Conservation (phyloP, 2,888 invertebrate genomes). For the Gymnosoma rotundatum region DNA sequence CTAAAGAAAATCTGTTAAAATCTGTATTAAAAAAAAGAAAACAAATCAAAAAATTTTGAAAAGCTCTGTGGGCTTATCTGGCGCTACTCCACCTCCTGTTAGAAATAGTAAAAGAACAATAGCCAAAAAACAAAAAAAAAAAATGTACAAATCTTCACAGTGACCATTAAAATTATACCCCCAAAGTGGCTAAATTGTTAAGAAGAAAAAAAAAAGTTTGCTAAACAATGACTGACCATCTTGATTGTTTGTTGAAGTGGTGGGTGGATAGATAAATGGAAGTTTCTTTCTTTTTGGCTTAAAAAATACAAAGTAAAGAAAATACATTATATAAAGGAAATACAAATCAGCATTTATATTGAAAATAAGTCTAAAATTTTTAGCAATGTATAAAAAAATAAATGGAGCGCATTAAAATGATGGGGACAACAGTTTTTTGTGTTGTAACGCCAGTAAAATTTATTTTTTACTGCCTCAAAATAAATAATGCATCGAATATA, state of each 20-base stretch:
- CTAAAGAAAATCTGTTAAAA: slow-evolving; percentile 54
- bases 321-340: slow-evolving; percentile 25
- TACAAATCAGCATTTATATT: slow-evolving; percentile 41
- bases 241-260: slow-evolving; percentile 29
- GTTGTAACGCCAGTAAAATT: no score
- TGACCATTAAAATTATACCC: slow-evolving; percentile 55
- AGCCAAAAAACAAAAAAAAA: slow-evolving; percentile 14
- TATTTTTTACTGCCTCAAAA: no score
- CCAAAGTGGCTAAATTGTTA: slow-evolving; percentile 14
- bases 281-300: slow-evolving; percentile 10
- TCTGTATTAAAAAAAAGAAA: slow-evolving; percentile 24
- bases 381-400: neutral
- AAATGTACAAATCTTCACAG: slow-evolving; percentile 21
- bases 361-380: slow-evolving; percentile 37
- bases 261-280: slow-evolving; percentile 48
- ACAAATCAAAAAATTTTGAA: slow-evolving; percentile 26
- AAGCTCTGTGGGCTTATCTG: slow-evolving; percentile 49
- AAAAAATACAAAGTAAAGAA: slow-evolving; percentile 36
- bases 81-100: slow-evolving; percentile 38
- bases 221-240: slow-evolving; percentile 58
- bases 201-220: slow-evolving; percentile 23
- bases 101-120: slow-evolving; percentile 5
- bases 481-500: no score
- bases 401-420: neutral
- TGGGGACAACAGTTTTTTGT: neutral